Evolutionary conservation across 2,888 invertebrate genomes (phyloP).

Genomic region (Oligia latruncula): DNA sequence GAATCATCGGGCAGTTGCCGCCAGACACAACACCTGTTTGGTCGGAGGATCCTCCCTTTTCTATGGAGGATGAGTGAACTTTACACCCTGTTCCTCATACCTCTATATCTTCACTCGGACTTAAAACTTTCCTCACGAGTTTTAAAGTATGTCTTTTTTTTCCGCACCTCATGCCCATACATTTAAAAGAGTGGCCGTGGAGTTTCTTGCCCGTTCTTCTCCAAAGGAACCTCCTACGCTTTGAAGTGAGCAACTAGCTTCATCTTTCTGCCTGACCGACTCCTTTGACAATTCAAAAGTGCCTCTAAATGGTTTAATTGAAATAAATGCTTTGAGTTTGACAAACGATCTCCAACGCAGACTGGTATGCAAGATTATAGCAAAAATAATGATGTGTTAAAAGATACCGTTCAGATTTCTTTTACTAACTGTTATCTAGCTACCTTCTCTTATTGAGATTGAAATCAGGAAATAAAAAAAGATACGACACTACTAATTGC

Average conservation of each 20-base stretch:
- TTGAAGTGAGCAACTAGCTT: background rate
- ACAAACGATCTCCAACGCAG: background rate
- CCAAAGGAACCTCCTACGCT: background rate
- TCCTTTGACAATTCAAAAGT: background rate
- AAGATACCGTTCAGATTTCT: constrained; percentile 13
- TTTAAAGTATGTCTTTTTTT: no score
- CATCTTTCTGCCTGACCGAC: background rate
- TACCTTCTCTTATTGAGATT: constrained; percentile 38
- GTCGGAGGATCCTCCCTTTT: no score
- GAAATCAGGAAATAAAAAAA: constrained; percentile 46
- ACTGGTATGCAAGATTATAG: background rate
- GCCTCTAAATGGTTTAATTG: background rate
- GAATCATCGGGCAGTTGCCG: no score
- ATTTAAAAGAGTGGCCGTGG: background rate
- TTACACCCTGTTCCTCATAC: no score
- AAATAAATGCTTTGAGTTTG: background rate
- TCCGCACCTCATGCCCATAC: background rate
- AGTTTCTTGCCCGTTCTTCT: background rate
- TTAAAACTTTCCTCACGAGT: background rate
- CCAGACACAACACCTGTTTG: no score
- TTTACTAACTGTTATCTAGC: constrained; percentile 6
- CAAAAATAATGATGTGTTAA: constrained; percentile 20
- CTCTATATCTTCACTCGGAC: no score
- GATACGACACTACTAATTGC: constrained; percentile 39
- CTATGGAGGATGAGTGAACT: no score